Conservation (phyloP, 2,113 vertebrate genomes). For the Prolemur simus region DNA sequence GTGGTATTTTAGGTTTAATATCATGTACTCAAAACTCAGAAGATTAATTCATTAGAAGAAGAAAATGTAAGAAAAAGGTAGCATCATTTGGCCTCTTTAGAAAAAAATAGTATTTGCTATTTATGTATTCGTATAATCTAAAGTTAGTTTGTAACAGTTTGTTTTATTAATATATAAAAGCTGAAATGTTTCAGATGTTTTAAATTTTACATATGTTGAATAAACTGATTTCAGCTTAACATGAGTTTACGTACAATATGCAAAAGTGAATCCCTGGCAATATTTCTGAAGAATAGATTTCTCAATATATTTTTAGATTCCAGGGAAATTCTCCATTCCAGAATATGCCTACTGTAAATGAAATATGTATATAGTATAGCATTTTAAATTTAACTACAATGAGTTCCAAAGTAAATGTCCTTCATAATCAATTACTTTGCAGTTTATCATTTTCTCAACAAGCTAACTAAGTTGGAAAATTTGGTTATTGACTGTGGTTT, state of each 20-base stretch:
- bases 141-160: background rate
- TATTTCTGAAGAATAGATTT: background rate
- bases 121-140: background rate
- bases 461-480: background rate
- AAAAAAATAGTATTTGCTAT: background rate
- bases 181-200: background rate
- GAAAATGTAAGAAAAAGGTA: background rate
- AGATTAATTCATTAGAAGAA: background rate
- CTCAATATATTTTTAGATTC: background rate
- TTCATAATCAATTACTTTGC: background rate
- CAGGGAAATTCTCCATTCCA: background rate
- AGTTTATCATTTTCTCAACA: conserved; percentile 18
- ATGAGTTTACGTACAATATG: background rate
- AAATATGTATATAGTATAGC: background rate
- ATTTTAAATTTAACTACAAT: background rate
- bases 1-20: background rate
- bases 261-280: background rate
- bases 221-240: background rate
- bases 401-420: background rate
- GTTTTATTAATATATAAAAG: conserved; percentile 8
- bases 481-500: background rate
- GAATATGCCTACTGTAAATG: background rate
- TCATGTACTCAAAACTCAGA: background rate
- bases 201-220: background rate
- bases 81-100: background rate